These are phyloP conservation scores for Gymnarchus niloticus DNA, from an alignment of 2,113 vertebrate genomes.

Conservation along the genomic window DNA sequence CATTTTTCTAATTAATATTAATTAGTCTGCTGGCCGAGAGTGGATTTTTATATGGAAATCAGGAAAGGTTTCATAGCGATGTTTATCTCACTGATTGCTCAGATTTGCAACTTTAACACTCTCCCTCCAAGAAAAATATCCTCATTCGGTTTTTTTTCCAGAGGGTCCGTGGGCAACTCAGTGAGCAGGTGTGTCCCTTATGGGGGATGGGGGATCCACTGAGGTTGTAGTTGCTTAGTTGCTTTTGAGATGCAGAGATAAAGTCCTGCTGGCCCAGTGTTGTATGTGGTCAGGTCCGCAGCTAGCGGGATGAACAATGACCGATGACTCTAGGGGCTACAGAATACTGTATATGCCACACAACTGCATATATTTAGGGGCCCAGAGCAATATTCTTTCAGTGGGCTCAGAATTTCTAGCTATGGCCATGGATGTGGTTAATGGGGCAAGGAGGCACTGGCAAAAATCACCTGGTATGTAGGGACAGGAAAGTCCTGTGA, in stretches of 20 bases:
- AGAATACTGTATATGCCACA: no score
- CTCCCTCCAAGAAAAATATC: slow-evolving; percentile 31
- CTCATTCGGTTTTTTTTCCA: slow-evolving; percentile 17
- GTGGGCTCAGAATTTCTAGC: no score
- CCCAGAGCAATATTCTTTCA: no score
- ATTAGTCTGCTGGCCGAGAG: slow-evolving; percentile 65
- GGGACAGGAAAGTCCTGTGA: neutral
- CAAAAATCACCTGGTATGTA: neutral
- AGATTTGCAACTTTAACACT: slow-evolving; percentile 58
- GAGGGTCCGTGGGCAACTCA: slow-evolving; percentile 16
- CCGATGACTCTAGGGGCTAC: no score
- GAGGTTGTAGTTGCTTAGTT: neutral
- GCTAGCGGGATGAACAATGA: no score
- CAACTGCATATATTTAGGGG: no score
- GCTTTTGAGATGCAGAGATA: neutral
- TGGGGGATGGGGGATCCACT: no score
- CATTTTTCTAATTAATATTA: slow-evolving; percentile 77
- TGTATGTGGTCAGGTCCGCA: neutral
- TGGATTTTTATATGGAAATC: slow-evolving; percentile 64
- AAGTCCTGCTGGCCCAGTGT: neutral
- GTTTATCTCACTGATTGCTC: slow-evolving; percentile 58
- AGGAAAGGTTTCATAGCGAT: slow-evolving; percentile 53
- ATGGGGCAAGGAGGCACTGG: neutral
- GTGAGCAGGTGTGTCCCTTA: slow-evolving; percentile 6
- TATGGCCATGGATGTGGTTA: no score